phyloP scores from a whole-genome alignment of 2,797 vertebrate genomes.

The Tachyglossus aculeatus region DNA sequence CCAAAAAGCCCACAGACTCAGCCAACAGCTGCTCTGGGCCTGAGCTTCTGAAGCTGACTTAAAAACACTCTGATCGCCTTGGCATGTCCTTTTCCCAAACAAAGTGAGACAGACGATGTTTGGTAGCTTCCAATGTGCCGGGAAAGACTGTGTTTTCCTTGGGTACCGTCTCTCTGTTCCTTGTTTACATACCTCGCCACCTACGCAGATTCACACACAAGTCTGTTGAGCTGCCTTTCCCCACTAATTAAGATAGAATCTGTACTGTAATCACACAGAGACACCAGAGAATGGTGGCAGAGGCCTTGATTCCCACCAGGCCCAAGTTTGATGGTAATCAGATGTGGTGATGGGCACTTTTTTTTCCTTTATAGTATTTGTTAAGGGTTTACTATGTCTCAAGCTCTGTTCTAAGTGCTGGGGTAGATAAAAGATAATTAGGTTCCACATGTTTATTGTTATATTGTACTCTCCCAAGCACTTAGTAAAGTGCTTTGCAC shows the following conservation, averaged over 20 bases:
- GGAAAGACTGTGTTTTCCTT: slow-evolving; percentile 59
- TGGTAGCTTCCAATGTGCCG: slow-evolving; percentile 59
- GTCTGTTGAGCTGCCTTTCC: slow-evolving; percentile 57
- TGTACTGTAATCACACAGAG: no score
- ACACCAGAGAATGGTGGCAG: no score
- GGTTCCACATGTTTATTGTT: no score
- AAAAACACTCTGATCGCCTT: slow-evolving; percentile 46
- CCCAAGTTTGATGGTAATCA: no score
- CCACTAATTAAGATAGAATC: slow-evolving; percentile 70
- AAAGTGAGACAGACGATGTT: slow-evolving; percentile 54
- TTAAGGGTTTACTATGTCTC: no score
- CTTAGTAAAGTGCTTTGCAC: no score
- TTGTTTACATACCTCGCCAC: slow-evolving; percentile 66
- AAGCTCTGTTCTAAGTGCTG: no score
- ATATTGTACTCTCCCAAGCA: no score
- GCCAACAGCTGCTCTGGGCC: slow-evolving; percentile 27
- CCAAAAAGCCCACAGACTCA: slow-evolving; percentile 23
- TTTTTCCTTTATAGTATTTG: no score
- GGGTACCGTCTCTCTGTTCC: slow-evolving; percentile 50
- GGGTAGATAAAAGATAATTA: no score
- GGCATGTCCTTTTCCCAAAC: slow-evolving; percentile 11
- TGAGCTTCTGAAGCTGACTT: slow-evolving; percentile 24
- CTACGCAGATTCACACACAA: slow-evolving; percentile 55
- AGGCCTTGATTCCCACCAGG: no score
- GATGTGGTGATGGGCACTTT: no score